These are phyloP conservation scores for Chaetophractus vellerosus DNA, from an alignment of 2,797 vertebrate species.

Conservation along the genomic window DNA sequence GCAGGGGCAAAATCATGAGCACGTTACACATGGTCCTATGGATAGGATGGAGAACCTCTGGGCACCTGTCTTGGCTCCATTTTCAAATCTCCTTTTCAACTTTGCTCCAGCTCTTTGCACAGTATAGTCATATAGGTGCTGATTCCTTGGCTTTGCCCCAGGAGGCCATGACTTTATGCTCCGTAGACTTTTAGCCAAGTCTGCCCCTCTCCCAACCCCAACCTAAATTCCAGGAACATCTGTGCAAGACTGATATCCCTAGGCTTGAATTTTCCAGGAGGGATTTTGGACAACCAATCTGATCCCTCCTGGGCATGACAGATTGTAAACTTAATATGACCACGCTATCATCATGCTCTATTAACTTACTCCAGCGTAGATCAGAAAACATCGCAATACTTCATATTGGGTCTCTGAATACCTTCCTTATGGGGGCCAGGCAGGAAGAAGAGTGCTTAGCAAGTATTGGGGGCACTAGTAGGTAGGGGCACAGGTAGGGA, in stretches of 20 bases:
- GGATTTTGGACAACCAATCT: constrained; percentile 23
- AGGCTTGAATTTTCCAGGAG: not conserved
- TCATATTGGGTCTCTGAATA: not conserved
- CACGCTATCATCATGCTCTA: not conserved
- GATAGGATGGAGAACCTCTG: not conserved
- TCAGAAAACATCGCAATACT: not conserved
- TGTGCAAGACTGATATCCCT: not conserved
- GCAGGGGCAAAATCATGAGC: not conserved
- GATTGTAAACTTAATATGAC: not conserved
- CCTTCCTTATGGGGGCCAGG: not conserved
- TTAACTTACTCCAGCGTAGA: not conserved
- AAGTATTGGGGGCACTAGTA: not conserved
- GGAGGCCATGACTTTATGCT: not conserved
- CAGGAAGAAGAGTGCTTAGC: not conserved
- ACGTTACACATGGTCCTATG: not conserved
- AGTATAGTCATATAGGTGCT: not conserved
- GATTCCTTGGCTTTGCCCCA: not conserved
- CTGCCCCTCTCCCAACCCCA: not conserved
- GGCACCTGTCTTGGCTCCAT: not conserved
- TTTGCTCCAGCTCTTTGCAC: not conserved
- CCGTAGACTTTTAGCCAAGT: not conserved
- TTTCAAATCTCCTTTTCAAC: not conserved
- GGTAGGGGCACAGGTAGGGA: not conserved
- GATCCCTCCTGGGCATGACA: constrained; percentile 7
- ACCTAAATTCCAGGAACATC: constrained; percentile 10